Evolutionary conservation across 2,797 vertebrate species (phyloP), one percentile per base, ranked within the genome.

Genomic region (Phrynocephalus forsythii): DNA sequence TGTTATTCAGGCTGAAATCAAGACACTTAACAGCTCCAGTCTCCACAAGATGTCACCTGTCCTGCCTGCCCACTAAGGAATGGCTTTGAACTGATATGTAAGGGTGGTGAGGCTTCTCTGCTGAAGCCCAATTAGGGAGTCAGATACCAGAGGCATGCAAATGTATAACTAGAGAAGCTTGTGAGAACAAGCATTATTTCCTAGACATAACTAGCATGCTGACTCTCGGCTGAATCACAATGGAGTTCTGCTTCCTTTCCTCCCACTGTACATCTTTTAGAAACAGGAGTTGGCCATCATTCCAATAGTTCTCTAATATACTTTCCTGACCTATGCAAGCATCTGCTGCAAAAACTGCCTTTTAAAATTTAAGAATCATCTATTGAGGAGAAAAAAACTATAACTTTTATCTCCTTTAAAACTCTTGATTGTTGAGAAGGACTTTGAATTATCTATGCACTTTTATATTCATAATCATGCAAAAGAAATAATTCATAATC

Each of bases 181-280:
- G 50, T 26, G 66, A 63, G 63, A 38, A n/a, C 33, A 22, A 71
- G 10, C 52, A 75, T 75, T 3, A 5, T 22, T 80, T 67, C 24
- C 68, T 30, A 2, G 30, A 7, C 18, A 16, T 48, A 68, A 48
- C 52, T 10, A 81, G 81, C 60, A 16, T 63, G 44, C 16, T 26
- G 52, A 8, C 44, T 56, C 24, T n/a, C 24, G 67, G 20, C 48
- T 22, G 33, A 76, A 38, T 76, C 22, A 28, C 15, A 30, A 15
- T 52, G 60, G 3, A 84, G 16, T 84, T 33, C 18, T 26, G 78
- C 63, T 88, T 72, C 60, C 26, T n/a, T 30, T 18, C 56, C 24
- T 38, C 81, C 6, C 1, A 9, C 20, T 11, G 0, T 0, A 0
- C 69, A 86, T 11, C 33, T 84, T 0, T 0, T 0, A 79, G 48